Evolutionary conservation across 2,888 invertebrate genomes (phyloP).

Genomic region (Leucoptera coffeella): DNA sequence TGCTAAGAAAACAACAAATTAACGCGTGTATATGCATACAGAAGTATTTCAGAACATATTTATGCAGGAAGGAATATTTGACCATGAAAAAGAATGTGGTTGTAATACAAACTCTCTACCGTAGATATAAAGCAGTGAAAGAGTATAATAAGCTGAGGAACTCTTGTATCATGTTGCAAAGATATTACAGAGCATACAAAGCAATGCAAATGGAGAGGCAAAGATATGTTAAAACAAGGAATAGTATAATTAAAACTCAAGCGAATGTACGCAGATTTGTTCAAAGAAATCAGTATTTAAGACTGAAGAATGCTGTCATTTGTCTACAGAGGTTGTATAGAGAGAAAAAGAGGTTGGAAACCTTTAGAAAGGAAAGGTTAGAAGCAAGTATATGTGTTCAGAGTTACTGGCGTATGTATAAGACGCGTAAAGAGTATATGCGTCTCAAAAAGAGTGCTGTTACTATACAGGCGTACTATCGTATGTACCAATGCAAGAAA

Average conservation of each 20-base stretch:
- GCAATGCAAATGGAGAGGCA: conserved; percentile 14
- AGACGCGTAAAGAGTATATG: no score
- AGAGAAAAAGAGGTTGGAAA: no score
- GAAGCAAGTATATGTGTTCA: no score
- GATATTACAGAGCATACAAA: conserved; percentile 21
- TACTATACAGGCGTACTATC: no score
- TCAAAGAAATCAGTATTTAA: conserved; percentile 20
- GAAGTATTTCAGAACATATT: no score
- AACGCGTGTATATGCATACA: no score
- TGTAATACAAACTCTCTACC: conserved; percentile 25
- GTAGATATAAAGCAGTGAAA: conserved; percentile 27
- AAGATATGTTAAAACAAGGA: conserved; percentile 22
- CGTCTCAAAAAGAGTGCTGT: no score
- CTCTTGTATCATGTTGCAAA: conserved; percentile 32
- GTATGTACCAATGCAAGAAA: neutral
- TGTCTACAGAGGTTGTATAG: no score
- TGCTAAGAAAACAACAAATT: conserved; percentile 16
- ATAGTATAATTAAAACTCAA: conserved; percentile 30
- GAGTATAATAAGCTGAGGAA: conserved; percentile 18
- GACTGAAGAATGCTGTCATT: conserved; percentile 14
- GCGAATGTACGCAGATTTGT: no score
- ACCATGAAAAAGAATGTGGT: conserved; percentile 13
- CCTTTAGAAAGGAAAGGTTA: no score
- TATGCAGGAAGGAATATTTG: no score
- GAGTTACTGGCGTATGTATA: no score